Evolutionary conservation across 2,888 invertebrate genomes (phyloP), one percentile per base, ranked within the genome.

Genomic region (Hartigia nigra): DNA sequence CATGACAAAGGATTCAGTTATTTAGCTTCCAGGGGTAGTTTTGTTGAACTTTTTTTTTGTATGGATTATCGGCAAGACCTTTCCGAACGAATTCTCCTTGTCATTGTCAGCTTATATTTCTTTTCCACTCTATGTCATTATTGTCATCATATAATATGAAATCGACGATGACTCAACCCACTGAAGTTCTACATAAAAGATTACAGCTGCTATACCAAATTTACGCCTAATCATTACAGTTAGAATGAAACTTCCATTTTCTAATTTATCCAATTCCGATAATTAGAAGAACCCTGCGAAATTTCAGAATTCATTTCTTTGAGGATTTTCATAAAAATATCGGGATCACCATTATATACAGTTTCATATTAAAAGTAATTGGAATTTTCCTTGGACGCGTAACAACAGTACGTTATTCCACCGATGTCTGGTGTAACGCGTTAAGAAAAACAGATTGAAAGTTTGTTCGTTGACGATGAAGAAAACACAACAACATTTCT

Each of bases 281-380:
- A 84, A 84, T 84, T 84, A 84, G 82, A 84, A 70, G 76, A 75
- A 39, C 34, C n/a, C 78, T 78, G 72, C 77, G 78, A 84, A 82
- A 82, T 83, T 9, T 1, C 9, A 23, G 23, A 55, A 9, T 23
- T 23, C 2, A 2, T 55, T 55, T 1, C 2, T 23, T 55, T 55
- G 23, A 23, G 23, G 9, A 55, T 55, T 9, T 9, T 55, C 23
- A 5, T 23, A 55, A 23, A 55, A 55, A 55, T 23, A 23, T 55
- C 23, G 55, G 23, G 55, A 55, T 9, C 14, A 9, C 2, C 23
- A 55, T 55, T 9, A 23, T 4, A 9, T 55, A 55, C 9, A 34
- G 23, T 23, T 23, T 55, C 55, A 55, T 9, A 55, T 23, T 55
- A 23, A 23, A 55, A 55, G 9, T 55, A 55, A 55, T 55, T 55